phyloP scores from a whole-genome alignment of 2,888 invertebrate species.

The Chorisops tibialis region DNA sequence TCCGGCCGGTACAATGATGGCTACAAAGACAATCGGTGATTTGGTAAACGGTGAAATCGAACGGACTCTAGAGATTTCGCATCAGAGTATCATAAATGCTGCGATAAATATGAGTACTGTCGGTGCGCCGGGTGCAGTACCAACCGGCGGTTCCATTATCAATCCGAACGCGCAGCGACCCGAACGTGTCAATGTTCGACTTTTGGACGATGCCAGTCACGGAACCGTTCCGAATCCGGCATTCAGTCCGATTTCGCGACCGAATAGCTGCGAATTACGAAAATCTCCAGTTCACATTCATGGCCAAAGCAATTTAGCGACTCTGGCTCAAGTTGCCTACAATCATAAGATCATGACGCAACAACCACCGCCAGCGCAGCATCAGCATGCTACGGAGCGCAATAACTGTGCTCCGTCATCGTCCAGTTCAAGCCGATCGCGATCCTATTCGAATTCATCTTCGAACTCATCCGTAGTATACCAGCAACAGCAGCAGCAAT shows the following conservation, averaged over 20 bases:
- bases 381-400: constrained; percentile 30
- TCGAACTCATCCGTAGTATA: constrained; percentile 47
- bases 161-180: constrained; percentile 59
- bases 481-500: constrained; percentile 34
- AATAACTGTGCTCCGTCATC: constrained; percentile 12
- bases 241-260: constrained; percentile 55
- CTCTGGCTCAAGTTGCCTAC: constrained; percentile 50
- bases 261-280: constrained; percentile 54
- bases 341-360: constrained; percentile 44
- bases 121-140: constrained; percentile 34
- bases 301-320: constrained; percentile 44
- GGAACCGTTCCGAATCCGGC: constrained; percentile 36
- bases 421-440: constrained; percentile 14
- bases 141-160: constrained; percentile 56
- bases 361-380: constrained; percentile 34
- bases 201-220: constrained; percentile 45
- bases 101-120: constrained; percentile 81
- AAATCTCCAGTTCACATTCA: constrained; percentile 38
- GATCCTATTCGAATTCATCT: constrained; percentile 30
- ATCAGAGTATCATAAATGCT: constrained; percentile 83
- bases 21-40: constrained; percentile 81
- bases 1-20: constrained; percentile 50
- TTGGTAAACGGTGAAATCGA: constrained; percentile 87
- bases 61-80: constrained; percentile 81
- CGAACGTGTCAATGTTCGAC: constrained; percentile 58